Conservation (phyloP, 2,113 vertebrate species). For the Brachyhypopomus gauderio region DNA sequence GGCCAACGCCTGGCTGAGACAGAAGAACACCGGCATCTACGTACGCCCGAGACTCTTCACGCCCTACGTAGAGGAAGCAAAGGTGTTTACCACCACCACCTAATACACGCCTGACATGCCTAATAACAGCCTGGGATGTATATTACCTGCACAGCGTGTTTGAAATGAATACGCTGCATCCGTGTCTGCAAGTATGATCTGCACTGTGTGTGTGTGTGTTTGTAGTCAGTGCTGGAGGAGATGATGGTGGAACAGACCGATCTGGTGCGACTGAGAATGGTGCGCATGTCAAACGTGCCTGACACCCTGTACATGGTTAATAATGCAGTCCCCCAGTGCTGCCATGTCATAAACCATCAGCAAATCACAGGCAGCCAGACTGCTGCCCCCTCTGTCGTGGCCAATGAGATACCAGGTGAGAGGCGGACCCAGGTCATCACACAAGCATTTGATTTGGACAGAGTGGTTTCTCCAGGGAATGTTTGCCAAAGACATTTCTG, state of each 20-base stretch:
- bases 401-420: conserved; percentile 97
- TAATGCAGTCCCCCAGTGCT: conserved; percentile 94
- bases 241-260: conserved; percentile 99
- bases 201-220: neutral
- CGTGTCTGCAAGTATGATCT: neutral
- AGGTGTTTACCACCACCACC: conserved; percentile 72
- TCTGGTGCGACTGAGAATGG: conserved; percentile 92
- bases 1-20: conserved; percentile 93
- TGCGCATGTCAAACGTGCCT: conserved; percentile 97
- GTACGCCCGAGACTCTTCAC: conserved; percentile 89
- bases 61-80: conserved; percentile 95
- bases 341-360: conserved; percentile 95
- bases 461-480: neutral
- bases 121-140: neutral
- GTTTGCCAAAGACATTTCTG: neutral
- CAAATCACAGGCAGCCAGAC: conserved; percentile 84
- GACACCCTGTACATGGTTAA: conserved; percentile 99
- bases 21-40: conserved; percentile 95
- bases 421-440: neutral
- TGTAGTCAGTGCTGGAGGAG: conserved; percentile 92
- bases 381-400: conserved; percentile 91
- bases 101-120: too few species aligned
- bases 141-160: neutral
- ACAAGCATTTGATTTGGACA: neutral
- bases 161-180: too few species aligned